Evolutionary conservation across 1,140 invertebrate species (phyloP).

Genomic region (Eulimnadia texana): DNA sequence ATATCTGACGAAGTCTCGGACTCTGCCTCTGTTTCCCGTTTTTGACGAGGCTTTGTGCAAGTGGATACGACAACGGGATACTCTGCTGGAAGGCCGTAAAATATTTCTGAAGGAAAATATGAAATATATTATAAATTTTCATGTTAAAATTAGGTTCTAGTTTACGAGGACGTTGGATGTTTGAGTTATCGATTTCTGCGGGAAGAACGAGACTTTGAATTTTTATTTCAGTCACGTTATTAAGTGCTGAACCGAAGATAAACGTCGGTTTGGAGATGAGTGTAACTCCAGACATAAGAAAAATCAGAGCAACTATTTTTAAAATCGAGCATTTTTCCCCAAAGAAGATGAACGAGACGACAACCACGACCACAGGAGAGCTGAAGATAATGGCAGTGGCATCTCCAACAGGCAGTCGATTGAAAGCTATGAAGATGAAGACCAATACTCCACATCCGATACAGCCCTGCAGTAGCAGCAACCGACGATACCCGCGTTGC

Average conservation of each 20-base stretch:
- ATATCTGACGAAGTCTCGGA: neutral
- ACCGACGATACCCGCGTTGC: neutral
- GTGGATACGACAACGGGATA: neutral
- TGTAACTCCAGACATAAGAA: neutral
- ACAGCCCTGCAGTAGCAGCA: neutral
- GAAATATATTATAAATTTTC: no score
- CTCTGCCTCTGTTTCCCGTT: neutral
- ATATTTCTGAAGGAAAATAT: no score
- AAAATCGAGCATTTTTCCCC: neutral
- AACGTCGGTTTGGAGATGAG: neutral
- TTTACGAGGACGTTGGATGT: neutral
- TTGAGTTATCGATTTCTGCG: conserved; percentile 1
- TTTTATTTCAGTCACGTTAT: neutral
- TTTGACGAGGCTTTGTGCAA: neutral
- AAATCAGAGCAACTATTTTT: neutral
- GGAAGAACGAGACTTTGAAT: conserved; percentile 1
- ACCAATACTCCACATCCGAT: conserved; percentile 3
- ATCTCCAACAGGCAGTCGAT: conserved; percentile 1
- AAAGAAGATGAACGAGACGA: neutral
- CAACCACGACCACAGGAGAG: conserved; percentile 1
- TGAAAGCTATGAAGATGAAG: conserved; percentile 4
- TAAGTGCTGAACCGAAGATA: neutral
- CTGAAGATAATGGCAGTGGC: conserved; percentile 6
- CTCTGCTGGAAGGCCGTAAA: neutral
- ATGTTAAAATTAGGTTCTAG: no score